These are phyloP conservation scores for Paraescarpia echinospica DNA, from an alignment of 1,140 invertebrate genomes.

Conservation along the genomic window DNA sequence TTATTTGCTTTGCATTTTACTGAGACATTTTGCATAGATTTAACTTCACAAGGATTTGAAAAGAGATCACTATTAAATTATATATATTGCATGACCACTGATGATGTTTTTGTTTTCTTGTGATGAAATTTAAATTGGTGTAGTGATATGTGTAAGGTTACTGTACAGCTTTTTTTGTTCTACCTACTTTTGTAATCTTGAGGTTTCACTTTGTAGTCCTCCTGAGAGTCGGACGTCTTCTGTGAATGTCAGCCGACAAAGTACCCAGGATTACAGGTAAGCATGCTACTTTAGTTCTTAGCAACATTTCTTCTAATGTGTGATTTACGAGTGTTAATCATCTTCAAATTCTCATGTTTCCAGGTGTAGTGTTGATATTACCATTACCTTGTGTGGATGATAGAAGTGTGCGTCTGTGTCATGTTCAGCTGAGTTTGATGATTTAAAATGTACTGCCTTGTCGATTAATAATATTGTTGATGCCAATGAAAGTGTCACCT, in stretches of 20 bases:
- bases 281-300: neutral
- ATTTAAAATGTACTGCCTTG: neutral
- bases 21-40: neutral
- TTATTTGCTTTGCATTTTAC: neutral
- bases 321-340: neutral
- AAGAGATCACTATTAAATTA: neutral
- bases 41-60: neutral
- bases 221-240: conserved; percentile 33
- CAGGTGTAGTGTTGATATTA: neutral
- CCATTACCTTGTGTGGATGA: too few species aligned
- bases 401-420: neutral
- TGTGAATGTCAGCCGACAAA: conserved; percentile 50
- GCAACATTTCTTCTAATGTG: neutral
- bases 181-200: neutral
- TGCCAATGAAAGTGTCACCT: too few species aligned
- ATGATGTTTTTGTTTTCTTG: neutral
- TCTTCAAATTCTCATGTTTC: neutral
- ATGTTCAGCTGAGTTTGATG: neutral
- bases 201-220: conserved; percentile 23
- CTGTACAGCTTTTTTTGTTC: neutral
- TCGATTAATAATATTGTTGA: too few species aligned
- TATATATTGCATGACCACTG: neutral
- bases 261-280: conserved; percentile 50
- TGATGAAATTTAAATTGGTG: neutral
- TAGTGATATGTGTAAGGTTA: too few species aligned